Evolutionary conservation across 1,140 invertebrate genomes (phyloP), one percentile per base, ranked within the genome.

Genomic region (Hyles vespertilio): DNA sequence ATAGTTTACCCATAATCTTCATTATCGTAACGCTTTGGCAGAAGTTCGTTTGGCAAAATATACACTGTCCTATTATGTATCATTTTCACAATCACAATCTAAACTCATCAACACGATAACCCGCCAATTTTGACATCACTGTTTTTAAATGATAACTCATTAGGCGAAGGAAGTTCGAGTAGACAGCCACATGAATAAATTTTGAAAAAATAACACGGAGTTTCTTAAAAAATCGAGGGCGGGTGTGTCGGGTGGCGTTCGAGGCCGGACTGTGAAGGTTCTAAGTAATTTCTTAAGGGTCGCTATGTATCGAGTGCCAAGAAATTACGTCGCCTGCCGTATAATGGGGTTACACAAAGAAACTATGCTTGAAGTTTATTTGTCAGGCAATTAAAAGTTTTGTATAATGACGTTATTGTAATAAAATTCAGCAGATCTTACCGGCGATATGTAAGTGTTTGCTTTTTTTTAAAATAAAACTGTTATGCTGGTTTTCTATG

Each of bases 41-140:
- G 66, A 6, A 89, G 65, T 71, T 89, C 86, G 53, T 89, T 89
- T 64, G 86, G 86, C 70, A 89, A 72, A 61, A 89, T 87, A 55
- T 86, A 88, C 43, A 89, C 86, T 40, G 86, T 89, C 50, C 82
- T 77, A 58, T 89, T 87, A 56, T 89, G 83, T 67, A 86, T 81
- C 86, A 89, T 87, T 51, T 61, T 77, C 12, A 5, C 9, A 51
- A 11, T 51, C n/a, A 55, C n/a, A 7, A 50, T 36, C 11, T 12
- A 40, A 58, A 60, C 46, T 56, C 11, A 51, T 34, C 8, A 51
- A 50, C 11, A 33, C 50, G 7, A 33, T 51, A 33, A 33, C 5
- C 9, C n/a, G 8, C 8, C 6, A 40, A 22, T 22, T 22, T 22
- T 22, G 22, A 40, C 36, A 40, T 40, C 36, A 40, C 36, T 12